Evolutionary conservation across 2,888 invertebrate species (phyloP).

Genomic region (Tineola bisselliella): DNA sequence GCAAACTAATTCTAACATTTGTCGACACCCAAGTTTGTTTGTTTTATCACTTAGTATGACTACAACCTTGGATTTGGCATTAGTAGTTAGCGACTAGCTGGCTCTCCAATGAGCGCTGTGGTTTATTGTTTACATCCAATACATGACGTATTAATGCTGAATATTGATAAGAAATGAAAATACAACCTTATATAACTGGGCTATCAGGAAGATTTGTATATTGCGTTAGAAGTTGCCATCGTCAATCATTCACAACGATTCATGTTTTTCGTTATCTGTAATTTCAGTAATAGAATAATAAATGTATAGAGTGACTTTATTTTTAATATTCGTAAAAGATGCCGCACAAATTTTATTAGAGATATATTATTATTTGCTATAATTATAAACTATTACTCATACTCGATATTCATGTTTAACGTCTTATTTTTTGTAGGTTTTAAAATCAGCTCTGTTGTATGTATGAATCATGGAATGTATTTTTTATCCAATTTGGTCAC

Average conservation of each 20-base stretch:
- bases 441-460: not conserved
- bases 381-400: too few species aligned
- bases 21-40: slow-evolving; percentile 32
- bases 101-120: not conserved
- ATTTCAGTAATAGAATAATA: too few species aligned
- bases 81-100: not conserved
- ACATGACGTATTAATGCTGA: not conserved
- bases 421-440: not conserved
- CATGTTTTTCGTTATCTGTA: too few species aligned
- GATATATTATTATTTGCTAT: too few species aligned
- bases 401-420: too few species aligned
- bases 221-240: not conserved
- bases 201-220: not conserved
- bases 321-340: too few species aligned
- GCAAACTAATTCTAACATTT: slow-evolving; percentile 23
- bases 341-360: too few species aligned
- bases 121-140: slow-evolving; percentile 3
- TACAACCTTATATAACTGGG: not conserved
- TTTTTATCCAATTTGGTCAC: not conserved
- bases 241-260: not conserved
- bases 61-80: slow-evolving; percentile 21
- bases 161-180: not conserved
- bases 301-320: too few species aligned
- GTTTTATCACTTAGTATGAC: slow-evolving; percentile 31
- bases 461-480: slow-evolving; percentile 3